phyloP scores from a whole-genome alignment of 2,797 vertebrate species.

The Sebastes wilsoni region DNA sequence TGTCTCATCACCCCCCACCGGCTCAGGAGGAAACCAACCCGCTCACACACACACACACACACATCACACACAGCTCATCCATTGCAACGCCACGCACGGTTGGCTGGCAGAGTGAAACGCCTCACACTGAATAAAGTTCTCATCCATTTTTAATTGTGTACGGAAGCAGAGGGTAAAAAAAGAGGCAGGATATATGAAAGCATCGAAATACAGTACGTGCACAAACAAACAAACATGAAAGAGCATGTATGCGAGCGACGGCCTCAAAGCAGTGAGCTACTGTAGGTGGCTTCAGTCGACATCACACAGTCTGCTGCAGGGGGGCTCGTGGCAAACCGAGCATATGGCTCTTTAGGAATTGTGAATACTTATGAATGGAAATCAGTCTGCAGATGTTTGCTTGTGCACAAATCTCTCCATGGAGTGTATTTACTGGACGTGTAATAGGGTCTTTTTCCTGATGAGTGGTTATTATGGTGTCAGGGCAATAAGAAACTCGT shows the following conservation, averaged over 20 bases:
- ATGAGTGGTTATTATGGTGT: conserved; percentile 5
- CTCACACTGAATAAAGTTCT: conserved; percentile 64
- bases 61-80: conserved; percentile 55
- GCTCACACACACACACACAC: neutral
- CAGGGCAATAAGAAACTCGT: neutral
- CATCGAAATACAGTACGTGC: conserved; percentile 38
- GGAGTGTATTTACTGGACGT: conserved; percentile 22
- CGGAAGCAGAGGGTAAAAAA: conserved; percentile 12
- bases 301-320: conserved; percentile 30
- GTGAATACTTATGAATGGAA: conserved; percentile 40
- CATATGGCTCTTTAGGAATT: conserved; percentile 44
- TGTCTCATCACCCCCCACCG: conserved; percentile 47
- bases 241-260: conserved; percentile 1
- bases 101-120: conserved; percentile 56
- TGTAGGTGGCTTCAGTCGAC: conserved; percentile 36
- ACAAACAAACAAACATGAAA: conserved; percentile 55
- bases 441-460: neutral
- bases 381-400: conserved; percentile 45
- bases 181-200: conserved; percentile 21
- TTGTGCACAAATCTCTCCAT: neutral
- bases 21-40: conserved; percentile 28
- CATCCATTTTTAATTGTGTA: conserved; percentile 75
- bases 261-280: conserved; percentile 32
- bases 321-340: conserved; percentile 18
- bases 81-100: conserved; percentile 37